phyloP scores from a whole-genome alignment of 2,113 vertebrate genomes.

The Atractosteus spatula region DNA sequence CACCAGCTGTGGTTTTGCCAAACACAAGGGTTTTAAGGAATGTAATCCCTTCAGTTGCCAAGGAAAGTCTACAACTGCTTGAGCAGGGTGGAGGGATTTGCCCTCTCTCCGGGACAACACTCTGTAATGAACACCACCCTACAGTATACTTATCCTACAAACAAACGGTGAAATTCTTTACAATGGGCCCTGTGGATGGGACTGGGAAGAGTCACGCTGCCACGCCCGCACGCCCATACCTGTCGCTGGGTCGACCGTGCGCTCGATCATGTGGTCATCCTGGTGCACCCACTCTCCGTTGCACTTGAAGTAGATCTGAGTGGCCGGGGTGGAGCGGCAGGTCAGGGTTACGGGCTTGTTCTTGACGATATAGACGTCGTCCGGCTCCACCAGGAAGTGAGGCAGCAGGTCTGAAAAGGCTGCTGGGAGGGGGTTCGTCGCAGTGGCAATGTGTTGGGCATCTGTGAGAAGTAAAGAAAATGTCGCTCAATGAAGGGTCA shows the following conservation, averaged over 20 bases:
- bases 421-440: conserved; percentile 74
- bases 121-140: too few species aligned
- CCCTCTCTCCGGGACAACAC: too few species aligned
- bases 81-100: too few species aligned
- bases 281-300: conserved; percentile 98
- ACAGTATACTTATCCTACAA: too few species aligned
- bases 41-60: too few species aligned
- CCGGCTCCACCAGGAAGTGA: conserved; percentile 90
- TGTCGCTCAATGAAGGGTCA: background rate
- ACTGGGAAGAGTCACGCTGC: too few species aligned
- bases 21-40: too few species aligned
- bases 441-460: conserved; percentile 82
- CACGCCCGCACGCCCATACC: conserved; percentile 55
- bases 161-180: too few species aligned
- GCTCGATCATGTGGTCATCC: conserved; percentile 85
- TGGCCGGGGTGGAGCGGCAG: conserved; percentile 90
- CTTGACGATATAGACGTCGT: conserved; percentile 93
- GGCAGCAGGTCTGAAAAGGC: conserved; percentile 84
- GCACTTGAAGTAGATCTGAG: conserved; percentile 99
- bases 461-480: conserved; percentile 52
- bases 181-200: too few species aligned
- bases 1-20: too few species aligned
- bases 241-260: conserved; percentile 76
- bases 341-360: conserved; percentile 93
- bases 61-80: too few species aligned